Evolutionary conservation across 1,140 invertebrate species (phyloP).

Genomic region (Drosophila quadrilineata): DNA sequence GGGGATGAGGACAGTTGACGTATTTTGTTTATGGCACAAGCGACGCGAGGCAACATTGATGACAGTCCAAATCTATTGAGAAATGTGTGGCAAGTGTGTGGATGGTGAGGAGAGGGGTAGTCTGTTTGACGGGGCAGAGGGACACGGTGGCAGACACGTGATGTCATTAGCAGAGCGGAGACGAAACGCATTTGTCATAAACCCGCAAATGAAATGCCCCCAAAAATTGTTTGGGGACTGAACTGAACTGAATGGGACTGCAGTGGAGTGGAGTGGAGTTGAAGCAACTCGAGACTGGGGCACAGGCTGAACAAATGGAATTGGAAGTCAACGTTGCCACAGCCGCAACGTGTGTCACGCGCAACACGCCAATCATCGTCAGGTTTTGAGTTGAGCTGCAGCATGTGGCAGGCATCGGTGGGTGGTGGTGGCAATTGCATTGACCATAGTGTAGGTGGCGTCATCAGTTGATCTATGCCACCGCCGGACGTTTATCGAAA

Average conservation of each 20-base stretch:
- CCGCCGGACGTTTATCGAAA: conserved; percentile 65
- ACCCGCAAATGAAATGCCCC: conserved; percentile 64
- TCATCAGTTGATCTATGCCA: conserved; percentile 60
- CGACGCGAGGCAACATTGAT: conserved; percentile 69
- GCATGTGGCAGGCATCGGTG: background rate
- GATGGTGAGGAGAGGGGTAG: background rate
- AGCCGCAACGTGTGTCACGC: conserved; percentile 59
- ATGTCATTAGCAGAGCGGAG: conserved; percentile 67
- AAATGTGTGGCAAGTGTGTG: background rate
- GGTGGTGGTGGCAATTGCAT: conserved; percentile 16
- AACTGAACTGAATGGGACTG: too few species aligned
- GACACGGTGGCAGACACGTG: conserved; percentile 52
- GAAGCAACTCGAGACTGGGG: background rate
- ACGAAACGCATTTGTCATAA: conserved; percentile 69
- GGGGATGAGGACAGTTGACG: conserved; percentile 67
- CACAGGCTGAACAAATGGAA: background rate
- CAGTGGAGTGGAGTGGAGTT: background rate
- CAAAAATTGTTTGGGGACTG: conserved; percentile 32
- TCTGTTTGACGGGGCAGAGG: too few species aligned
- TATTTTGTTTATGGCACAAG: conserved; percentile 70
- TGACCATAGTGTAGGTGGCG: conserved; percentile 12
- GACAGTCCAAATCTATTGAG: conserved; percentile 58
- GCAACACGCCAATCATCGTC: conserved; percentile 74
- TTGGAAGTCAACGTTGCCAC: conserved; percentile 42
- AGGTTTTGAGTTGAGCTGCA: conserved; percentile 9